phyloP scores from a whole-genome alignment of 1,140 invertebrate species.

The Tribolium castaneum region DNA sequence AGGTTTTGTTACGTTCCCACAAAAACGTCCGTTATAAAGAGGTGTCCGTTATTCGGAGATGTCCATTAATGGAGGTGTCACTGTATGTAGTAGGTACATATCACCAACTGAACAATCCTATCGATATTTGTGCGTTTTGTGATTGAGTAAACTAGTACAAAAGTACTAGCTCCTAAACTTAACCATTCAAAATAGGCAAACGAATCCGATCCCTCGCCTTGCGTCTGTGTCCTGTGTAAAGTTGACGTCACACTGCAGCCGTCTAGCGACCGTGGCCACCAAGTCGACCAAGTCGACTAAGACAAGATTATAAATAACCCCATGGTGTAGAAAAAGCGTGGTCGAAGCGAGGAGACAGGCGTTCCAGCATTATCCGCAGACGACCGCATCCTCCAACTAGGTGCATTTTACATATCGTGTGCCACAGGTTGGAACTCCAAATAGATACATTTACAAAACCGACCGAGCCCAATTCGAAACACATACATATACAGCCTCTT shows the following conservation, averaged over 20 bases:
- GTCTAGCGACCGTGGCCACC: constrained; percentile 39
- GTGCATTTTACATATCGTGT: neutral
- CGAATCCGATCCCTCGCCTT: neutral
- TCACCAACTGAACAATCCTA: too few relatives aligned
- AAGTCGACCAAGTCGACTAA: constrained; percentile 45
- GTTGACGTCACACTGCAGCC: constrained; percentile 46
- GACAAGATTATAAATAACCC: constrained; percentile 50
- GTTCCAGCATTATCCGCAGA: constrained; percentile 34
- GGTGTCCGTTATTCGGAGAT: too few relatives aligned
- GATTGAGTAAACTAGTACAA: too few relatives aligned
- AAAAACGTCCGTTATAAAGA: too few relatives aligned
- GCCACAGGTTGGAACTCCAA: constrained; percentile 34
- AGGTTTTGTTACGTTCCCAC: too few relatives aligned
- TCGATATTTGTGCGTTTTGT: too few relatives aligned
- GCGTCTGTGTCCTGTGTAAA: neutral
- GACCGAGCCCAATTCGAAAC: neutral
- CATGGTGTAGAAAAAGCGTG: constrained; percentile 34
- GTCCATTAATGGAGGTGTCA: too few relatives aligned
- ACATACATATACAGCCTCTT: constrained; percentile 7
- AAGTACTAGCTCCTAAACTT: too few relatives aligned
- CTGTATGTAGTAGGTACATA: too few relatives aligned
- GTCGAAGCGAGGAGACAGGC: constrained; percentile 37
- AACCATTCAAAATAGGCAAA: neutral
- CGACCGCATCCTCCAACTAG: constrained; percentile 18
- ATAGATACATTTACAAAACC: neutral